Evolutionary conservation across 2,113 vertebrate genomes (phyloP), one percentile per base, ranked within the genome.

Genomic region (rabbit (Oryctolagus cuniculus)): DNA sequence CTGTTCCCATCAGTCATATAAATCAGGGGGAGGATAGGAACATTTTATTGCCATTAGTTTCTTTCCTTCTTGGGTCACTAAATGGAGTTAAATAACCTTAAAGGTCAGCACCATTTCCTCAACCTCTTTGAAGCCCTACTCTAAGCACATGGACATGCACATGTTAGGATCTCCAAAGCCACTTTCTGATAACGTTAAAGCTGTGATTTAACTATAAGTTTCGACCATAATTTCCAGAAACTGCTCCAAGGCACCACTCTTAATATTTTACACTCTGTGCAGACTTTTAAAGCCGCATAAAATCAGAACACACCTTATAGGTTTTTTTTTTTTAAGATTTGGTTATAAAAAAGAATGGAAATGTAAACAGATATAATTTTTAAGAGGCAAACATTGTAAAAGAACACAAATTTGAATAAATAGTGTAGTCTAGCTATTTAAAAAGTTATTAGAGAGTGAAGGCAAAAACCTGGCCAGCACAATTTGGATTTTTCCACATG

Each of bases 331-430:
- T 44, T 92, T 78, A 91, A 94, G 91, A 86, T 61, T 11, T 88
- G 34, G 79, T 36, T 92, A 90, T 73, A 81, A 96, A 90, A 90
- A 90, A 72, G 74, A 93, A 51, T 31, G 24, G n/a, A 92, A 92
- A 49, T 90, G 2, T n/a, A 95, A 94, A 80, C 67, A 75, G 61
- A 79, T 91, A 10, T 31, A 22, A 74, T 49, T 96, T 95, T 36
- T 73, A 92, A 94, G 78, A 64, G 69, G 34, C 38, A 82, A 92
- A 53, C 24, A 27, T n/a, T 24, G 29, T 2, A 79, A 13, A 31
- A 67, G n/a, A 51, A 31, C 10, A 36, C 75, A 87, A 25, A 74
- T 66, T 29, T 82, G 83, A 92, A 85, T 73, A 81, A 85, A 92
- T 6, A 75, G 74, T 58, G 29, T 9, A 29, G 69, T 91, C 17